Conservation (phyloP, 2,113 vertebrate genomes). For the Gracilinanus agilis region DNA sequence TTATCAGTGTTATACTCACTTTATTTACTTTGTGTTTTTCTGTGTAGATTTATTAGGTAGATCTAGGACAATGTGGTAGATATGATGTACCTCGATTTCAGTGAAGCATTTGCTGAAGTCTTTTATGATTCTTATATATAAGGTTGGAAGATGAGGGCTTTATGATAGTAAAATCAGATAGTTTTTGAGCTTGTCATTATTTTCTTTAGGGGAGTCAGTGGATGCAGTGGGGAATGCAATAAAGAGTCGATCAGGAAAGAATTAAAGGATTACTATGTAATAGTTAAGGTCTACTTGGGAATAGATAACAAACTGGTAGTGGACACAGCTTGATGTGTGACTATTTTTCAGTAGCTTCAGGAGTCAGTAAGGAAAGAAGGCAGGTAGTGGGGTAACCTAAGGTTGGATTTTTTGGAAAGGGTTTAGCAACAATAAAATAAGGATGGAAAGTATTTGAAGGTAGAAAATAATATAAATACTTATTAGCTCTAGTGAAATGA, state of each 20-base stretch:
- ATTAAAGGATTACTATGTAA: not conserved
- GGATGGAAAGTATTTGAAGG: not conserved
- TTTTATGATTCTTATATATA: not conserved
- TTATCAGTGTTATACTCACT: not conserved
- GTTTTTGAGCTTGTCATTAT: not conserved
- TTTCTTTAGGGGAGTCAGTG: not conserved
- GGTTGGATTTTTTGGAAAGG: not conserved
- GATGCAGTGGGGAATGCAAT: not conserved
- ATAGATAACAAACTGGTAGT: not conserved
- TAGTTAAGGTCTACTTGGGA: not conserved
- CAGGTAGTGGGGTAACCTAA: not conserved
- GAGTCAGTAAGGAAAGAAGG: not conserved
- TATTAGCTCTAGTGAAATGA: not conserved
- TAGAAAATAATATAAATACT: not conserved
- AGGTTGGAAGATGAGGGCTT: not conserved
- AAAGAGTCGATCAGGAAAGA: not conserved
- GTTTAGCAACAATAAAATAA: not conserved
- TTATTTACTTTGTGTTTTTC: not conserved
- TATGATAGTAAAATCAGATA: not conserved
- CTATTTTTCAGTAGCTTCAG: not conserved
- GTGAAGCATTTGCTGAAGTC: not conserved
- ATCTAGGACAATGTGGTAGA: not conserved
- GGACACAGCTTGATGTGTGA: not conserved
- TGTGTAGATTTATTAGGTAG: not conserved
- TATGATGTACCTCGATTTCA: not conserved